Conservation (phyloP, 2,797 vertebrate species). For the Fistularia commersonii region DNA sequence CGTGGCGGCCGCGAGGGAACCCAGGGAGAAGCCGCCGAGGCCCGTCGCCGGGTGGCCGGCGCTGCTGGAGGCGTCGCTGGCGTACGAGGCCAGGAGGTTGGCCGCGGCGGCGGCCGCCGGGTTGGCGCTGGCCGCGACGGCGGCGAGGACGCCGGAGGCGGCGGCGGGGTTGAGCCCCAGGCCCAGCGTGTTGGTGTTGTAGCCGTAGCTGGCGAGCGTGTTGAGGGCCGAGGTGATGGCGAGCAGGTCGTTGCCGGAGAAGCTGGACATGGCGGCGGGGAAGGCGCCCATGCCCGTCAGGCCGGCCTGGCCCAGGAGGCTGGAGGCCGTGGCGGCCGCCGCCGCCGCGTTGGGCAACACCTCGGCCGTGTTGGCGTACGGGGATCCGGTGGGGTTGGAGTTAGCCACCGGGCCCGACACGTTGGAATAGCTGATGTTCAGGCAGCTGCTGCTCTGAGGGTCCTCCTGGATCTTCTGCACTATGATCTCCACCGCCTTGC, state of each 20-base stretch:
- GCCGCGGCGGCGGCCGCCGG: slow-evolving; percentile 89
- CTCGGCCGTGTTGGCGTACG: slow-evolving; percentile 89
- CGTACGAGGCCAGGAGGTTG: slow-evolving; percentile 89
- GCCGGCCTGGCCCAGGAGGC: slow-evolving; percentile 86
- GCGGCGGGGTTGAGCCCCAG: slow-evolving; percentile 90
- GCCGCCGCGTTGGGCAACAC: slow-evolving; percentile 85
- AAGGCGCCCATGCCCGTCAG: slow-evolving; percentile 87
- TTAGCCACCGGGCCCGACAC: slow-evolving; percentile 92
- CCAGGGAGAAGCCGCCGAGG: slow-evolving; percentile 84
- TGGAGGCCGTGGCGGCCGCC: slow-evolving; percentile 85
- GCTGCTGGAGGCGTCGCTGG: slow-evolving; percentile 81
- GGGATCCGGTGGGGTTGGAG: slow-evolving; percentile 94
- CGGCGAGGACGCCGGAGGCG: slow-evolving; percentile 87
- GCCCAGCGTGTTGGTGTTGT: slow-evolving; percentile 92
- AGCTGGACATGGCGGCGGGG: slow-evolving; percentile 84
- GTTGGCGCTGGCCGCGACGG: slow-evolving; percentile 88
- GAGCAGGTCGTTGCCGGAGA: slow-evolving; percentile 92
- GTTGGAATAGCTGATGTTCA: slow-evolving; percentile 96
- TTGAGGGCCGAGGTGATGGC: slow-evolving; percentile 94
- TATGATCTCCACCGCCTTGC: slow-evolving; percentile 90
- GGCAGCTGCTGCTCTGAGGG: slow-evolving; percentile 93
- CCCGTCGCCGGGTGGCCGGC: slow-evolving; percentile 78
- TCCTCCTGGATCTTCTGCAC: slow-evolving; percentile 96
- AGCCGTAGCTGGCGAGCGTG: slow-evolving; percentile 93
- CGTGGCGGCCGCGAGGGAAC: slow-evolving; percentile 85